phyloP scores from a whole-genome alignment of 2,113 vertebrate genomes.

The Pomatostomus ruficeps region DNA sequence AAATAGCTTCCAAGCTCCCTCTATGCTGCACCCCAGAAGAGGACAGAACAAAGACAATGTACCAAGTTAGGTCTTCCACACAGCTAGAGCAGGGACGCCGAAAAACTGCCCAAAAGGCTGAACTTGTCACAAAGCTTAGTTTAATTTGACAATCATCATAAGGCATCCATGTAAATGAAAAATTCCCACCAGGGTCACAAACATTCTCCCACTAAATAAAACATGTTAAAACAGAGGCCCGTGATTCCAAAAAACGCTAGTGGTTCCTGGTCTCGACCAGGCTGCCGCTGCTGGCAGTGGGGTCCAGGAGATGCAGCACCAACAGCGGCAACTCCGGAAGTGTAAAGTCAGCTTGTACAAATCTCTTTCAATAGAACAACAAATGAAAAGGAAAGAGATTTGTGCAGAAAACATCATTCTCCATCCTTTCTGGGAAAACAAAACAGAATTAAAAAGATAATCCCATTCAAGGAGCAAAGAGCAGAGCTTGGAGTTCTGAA shows the following conservation, averaged over 20 bases:
- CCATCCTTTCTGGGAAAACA: conserved; percentile 13
- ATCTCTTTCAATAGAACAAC: background rate
- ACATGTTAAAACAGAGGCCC: background rate
- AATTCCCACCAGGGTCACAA: conserved; percentile 36
- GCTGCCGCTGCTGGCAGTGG: background rate
- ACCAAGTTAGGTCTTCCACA: background rate
- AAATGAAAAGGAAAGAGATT: background rate
- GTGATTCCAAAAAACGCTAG: background rate
- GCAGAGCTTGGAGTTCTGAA: background rate
- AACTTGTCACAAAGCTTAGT: conserved; percentile 47
- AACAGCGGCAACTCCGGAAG: background rate
- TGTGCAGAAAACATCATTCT: background rate
- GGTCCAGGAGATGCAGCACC: background rate
- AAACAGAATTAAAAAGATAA: background rate
- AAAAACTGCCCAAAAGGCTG: background rate
- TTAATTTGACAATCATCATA: conserved; percentile 64
- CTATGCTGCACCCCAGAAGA: background rate
- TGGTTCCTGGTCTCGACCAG: background rate
- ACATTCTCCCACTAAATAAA: conserved; percentile 49
- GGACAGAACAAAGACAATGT: background rate
- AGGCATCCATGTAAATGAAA: conserved; percentile 65
- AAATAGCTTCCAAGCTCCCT: background rate
- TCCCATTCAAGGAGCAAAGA: conserved; percentile 17
- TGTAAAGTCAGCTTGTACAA: conserved; percentile 30
- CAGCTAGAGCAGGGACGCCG: background rate